Evolutionary conservation across 2,797 vertebrate species (phyloP).

Genomic region (Myotis myotis): DNA sequence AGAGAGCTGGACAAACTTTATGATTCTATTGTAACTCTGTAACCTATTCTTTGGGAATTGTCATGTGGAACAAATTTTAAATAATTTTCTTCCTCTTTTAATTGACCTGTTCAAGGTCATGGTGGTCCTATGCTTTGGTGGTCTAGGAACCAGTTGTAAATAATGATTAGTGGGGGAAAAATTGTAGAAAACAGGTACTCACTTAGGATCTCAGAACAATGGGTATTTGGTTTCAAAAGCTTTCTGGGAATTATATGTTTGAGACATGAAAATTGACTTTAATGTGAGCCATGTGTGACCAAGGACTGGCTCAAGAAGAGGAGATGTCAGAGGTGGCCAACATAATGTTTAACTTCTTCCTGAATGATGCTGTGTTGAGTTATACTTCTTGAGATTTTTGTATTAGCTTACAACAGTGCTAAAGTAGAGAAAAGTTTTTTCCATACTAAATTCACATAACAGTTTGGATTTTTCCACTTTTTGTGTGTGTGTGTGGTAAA

Average conservation of each 20-base stretch:
- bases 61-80: constrained; percentile 53
- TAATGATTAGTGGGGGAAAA: constrained; percentile 58
- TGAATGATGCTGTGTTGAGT: not conserved
- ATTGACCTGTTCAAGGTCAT: constrained; percentile 62
- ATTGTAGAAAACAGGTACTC: constrained; percentile 63
- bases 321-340: constrained; percentile 56
- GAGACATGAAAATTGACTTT: constrained; percentile 79
- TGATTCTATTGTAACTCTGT: constrained; percentile 26
- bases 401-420: not conserved
- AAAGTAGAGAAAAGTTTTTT: constrained; percentile 19
- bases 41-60: constrained; percentile 49
- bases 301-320: constrained; percentile 36
- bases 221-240: constrained; percentile 74
- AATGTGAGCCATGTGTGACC: constrained; percentile 79
- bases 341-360: constrained; percentile 36
- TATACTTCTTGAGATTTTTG: not conserved
- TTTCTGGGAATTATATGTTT: constrained; percentile 68
- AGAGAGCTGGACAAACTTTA: constrained; percentile 21
- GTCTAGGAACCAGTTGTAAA: constrained; percentile 68
- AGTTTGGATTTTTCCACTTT: not conserved
- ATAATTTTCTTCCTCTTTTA: constrained; percentile 72
- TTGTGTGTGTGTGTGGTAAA: not conserved
- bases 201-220: constrained; percentile 68
- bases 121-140: constrained; percentile 74
- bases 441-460: constrained; percentile 5